Base-by-base conservation (phyloP, 2,113 vertebrate genomes). In the Falcunculus frontatus region DNA sequence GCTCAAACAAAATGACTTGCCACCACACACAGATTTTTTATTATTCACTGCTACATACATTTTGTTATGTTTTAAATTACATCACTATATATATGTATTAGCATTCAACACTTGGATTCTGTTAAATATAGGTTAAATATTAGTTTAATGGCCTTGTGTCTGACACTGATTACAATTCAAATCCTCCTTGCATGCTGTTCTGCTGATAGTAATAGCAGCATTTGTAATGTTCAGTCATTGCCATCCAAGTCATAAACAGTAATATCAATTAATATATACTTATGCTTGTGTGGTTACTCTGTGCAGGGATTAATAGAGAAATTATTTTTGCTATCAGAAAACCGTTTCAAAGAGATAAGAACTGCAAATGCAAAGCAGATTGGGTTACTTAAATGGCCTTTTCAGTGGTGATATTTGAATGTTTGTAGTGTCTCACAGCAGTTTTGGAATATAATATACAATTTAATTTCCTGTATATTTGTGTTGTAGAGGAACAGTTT, bases 91-190 rank as follows among this genome's bases (percentile, higher is more conserved):
- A 16, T 39, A 68, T 60, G 27, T 32, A 26, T 94, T 95, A 74
- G 50, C n/a, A 81, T 86, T 89, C 82, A 89, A 16, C 37, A 72
- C 41, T 89, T 92, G 32, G 85, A 5, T 83, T 91, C 69, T 91
- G 62, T 62, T 84, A 76, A 76, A 53, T 93, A 86, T 91, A 81
- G 27, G 49, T 87, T 92, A 88, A 95, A 84, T 95, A 86, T 91
- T 88, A 84, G 83, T 65, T 73, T 95, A 87, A 80, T 96, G 90
- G 80, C 73, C 94, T 96, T 91, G 49, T 93, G 63, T 75, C 56
- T 96, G 93, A 77, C 76, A 42, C 69, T 89, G 90, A 96, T 95
- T 95, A 75, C 29, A 93, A 92, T 92, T 94, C 77, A 92, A 20
- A 86, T 92, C 86, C 87, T 90, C 70, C 62, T 76, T 78, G 86